Base-by-base conservation (phyloP, 92 coral and sea anemone genomes). In the Porites evermanni region DNA sequence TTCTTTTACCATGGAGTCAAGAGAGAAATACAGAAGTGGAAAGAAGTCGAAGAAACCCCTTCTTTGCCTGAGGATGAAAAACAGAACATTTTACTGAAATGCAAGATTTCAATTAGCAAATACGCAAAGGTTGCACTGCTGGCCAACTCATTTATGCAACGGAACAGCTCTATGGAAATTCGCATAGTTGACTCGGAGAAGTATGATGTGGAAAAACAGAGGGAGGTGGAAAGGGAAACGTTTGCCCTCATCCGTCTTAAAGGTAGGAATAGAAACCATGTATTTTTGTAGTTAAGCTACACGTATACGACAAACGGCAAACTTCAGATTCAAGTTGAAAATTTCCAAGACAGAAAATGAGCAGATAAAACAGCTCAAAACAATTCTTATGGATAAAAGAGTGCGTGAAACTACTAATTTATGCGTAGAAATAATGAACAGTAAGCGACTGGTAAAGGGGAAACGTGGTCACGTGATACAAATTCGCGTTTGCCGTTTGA, bases 221-320 rank as follows among this genome's bases (percentile, higher is more conserved):
- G 7, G 12, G 68, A 78, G 72, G 53, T 79, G 11, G 56, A 68
- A 8, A 78, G 44, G 53, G 89, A 86, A 70, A 79, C 72, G 52
- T 86, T 86, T 52, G 85, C 89, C 56, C 81, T 86, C 76, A 86
- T 86, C 85, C 67, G 89, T 53, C 85, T 86, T 19, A 79, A 79
- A 79, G 85, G 89, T 86, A 6, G 4, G 88, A 56, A 18, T 59
- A 66, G 2, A 54, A 54, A 0, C 60, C 60, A 10, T 11, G 6
- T 9, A 16, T 54, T 54, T 54, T 8, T 9, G 12, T 54, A 54
- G 47, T 38, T 54, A 54, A 54, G 14, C 60, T 54, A 54, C 14
- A 54, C 12, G 14, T 11, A 54, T 54, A 38, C 47, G 0, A 38
- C 47, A 38, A 38, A 38, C 47, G 0, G 5, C 47, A 38, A 38